phyloP scores from a whole-genome alignment of 2,797 vertebrate genomes.

The Centroberyx gerrardi region DNA sequence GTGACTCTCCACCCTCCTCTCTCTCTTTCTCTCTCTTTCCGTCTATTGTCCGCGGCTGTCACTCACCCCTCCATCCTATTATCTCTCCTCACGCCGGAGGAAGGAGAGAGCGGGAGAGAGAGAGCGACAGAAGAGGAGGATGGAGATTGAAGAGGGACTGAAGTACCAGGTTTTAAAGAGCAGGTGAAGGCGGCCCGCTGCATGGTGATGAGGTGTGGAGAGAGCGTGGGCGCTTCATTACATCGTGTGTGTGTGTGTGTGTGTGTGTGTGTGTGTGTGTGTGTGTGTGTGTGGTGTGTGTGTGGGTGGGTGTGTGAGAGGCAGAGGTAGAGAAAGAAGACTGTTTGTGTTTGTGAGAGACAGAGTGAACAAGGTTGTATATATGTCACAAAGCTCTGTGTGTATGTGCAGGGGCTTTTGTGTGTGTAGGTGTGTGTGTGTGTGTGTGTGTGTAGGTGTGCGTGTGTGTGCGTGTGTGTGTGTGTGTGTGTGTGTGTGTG shows the following conservation, averaged over 20 bases:
- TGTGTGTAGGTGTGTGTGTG: too few relatives aligned
- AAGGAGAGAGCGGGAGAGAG: neutral
- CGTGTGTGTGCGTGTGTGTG: neutral
- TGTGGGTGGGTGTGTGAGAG: neutral
- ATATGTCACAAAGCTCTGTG: too few relatives aligned
- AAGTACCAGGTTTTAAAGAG: slow-evolving; percentile 54
- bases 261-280: slow-evolving; percentile 7
- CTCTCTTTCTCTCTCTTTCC: neutral
- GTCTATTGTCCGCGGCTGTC: slow-evolving; percentile 24
- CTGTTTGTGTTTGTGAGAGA: too few relatives aligned
- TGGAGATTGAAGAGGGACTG: slow-evolving; percentile 56
- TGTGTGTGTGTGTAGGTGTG: neutral
- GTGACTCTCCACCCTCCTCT: slow-evolving; percentile 10
- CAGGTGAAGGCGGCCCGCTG: slow-evolving; percentile 40
- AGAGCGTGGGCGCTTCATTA: slow-evolving; percentile 13
- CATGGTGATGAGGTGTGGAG: slow-evolving; percentile 48
- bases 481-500: neutral
- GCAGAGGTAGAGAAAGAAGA: neutral
- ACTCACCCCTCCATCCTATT: slow-evolving; percentile 44
- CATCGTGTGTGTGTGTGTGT: neutral
- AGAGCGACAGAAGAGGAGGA: slow-evolving; percentile 25
- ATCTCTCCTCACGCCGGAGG: slow-evolving; percentile 33
- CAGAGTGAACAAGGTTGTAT: too few relatives aligned
- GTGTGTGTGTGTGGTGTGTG: neutral
- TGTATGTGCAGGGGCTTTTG: too few relatives aligned